A percentile compares a stretch with the other conserved stretches of the same genome.
Evolutionary conservation across 2,888 invertebrate genomes (phyloP).

Genomic region (Ormyrus nitidulus): DNA sequence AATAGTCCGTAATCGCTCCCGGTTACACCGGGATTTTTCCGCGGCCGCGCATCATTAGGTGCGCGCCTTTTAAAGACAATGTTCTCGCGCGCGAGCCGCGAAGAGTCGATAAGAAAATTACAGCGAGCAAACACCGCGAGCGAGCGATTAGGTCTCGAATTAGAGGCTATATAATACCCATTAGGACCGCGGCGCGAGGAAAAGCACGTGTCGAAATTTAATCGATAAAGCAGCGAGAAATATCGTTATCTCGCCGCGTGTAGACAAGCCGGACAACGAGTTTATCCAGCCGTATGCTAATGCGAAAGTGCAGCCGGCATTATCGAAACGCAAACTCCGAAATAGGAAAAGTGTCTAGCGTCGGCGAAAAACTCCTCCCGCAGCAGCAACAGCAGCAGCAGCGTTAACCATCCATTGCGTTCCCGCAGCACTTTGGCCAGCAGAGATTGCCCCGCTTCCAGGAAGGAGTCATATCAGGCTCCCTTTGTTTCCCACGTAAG

Average conservation of each 20-base stretch:
- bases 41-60: not conserved
- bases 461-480: constrained; percentile 25
- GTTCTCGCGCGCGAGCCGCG: constrained; percentile 3
- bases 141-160: constrained; percentile 14
- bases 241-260: not conserved
- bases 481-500: not conserved
- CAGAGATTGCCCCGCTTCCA: constrained; percentile 23
- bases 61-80: not conserved
- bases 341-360: not conserved
- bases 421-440: constrained; percentile 30
- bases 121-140: not conserved
- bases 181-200: not conserved
- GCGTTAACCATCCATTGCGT: constrained; percentile 39
- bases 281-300: not conserved
- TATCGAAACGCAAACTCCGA: not conserved
- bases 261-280: constrained; percentile 13
- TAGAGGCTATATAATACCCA: not conserved
- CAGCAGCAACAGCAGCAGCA: not conserved
- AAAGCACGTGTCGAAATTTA: constrained; percentile 14
- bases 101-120: constrained; percentile 32
- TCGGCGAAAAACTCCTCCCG: constrained; percentile 19
- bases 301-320: not conserved
- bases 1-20: constrained; percentile 11
- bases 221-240: constrained; percentile 12
- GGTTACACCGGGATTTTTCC: constrained; percentile 16